Base-by-base conservation (phyloP, 2,888 invertebrate species). In the Troides aeacus region DNA sequence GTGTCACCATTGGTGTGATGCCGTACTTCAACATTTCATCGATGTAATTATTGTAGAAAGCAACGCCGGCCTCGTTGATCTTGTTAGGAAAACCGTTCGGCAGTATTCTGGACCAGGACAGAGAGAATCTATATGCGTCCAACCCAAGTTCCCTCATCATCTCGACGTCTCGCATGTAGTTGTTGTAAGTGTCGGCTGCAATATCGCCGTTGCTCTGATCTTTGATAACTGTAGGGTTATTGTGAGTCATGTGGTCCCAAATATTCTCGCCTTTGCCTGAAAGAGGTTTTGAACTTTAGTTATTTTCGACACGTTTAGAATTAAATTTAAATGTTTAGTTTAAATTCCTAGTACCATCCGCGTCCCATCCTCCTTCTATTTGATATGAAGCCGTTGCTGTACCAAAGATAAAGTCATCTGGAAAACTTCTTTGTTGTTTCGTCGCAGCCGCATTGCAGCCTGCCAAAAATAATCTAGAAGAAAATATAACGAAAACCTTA, bases 41-140 rank as follows among this genome's bases (percentile, higher is more conserved):
- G 67, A 96, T 94, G 8, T 95, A 84, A 72, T 93, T 88, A 73
- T 94, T 94, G 83, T 96, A 96, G 81, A 95, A 95, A 42, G 91
- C 85, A 17, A 96, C 85, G 6, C 95, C 96, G 1, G 89, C 89
- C 76, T 91, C 81, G 79, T 94, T 96, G 21, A 94, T 79, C 10
- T 84, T 76, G 68, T 93, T 87, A 1, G 87, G 70, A 30, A 89
- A 82, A n/a, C 94, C 95, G 59, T 88, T 90, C 0, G 95, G 94
- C 23, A 95, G 81, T 46, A 95, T 88, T 62, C 95, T 84, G 0
- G 94, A 73, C 95, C 95, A 95, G 18, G 94, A 92, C 21, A 94
- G 77, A 1, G 94, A 94, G 79, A 94, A 94, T 10, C 94, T 82
- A 77, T 94, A 93, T 60, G 86, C 87, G 64, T 93, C 82, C 0